Evolutionary conservation across 2,797 vertebrate species (phyloP), one percentile per base, ranked within the genome.

Genomic region (Sparidentex hasta): DNA sequence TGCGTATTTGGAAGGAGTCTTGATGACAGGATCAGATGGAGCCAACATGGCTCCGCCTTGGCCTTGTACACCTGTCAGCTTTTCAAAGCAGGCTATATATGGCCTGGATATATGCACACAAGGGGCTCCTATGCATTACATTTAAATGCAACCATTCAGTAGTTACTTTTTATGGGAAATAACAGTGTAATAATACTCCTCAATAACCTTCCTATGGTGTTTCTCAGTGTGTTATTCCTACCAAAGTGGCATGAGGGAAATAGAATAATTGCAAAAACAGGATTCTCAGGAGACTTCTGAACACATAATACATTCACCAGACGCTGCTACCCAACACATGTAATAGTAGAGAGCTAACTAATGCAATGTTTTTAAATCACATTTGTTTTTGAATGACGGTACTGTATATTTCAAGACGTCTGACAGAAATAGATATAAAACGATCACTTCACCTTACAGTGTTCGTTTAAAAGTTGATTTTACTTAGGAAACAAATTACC

Each of bases 381-480:
- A n/a, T 7, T 2, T 52, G 13, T 3, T 33, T 38, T 13, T 41
- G 14, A 21, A 23, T 21, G 27, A 44, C 20, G 20, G 3, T 67
- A 20, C 13, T 46, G 3, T 56, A 25, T 47, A 11, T 47, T 70
- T 70, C 14, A 18, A 27, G 50, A 29, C 1, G 23, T 65, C 25
- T 41, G 44, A 33, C 44, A n/a, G 23, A 57, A 50, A 69, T 57
- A 4, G 66, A 43, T 43, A 41, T 58, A 50, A 23, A 62, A 51
- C 21, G 62, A 47, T 70, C 21, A 20, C 14, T 29, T 77, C 41
- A 79, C 76, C 17, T 33, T 33, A 33, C 33, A 33, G 6, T 8
- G 7, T 8, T 7, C 7, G 2, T 33, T 33, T 33, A 33, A 33
- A 33, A 33, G 33, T 8, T 33, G 33, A 33, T 7, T 33, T 33